Evolutionary conservation across 2,113 vertebrate species (phyloP).

Genomic region (Coptodon rendalli): DNA sequence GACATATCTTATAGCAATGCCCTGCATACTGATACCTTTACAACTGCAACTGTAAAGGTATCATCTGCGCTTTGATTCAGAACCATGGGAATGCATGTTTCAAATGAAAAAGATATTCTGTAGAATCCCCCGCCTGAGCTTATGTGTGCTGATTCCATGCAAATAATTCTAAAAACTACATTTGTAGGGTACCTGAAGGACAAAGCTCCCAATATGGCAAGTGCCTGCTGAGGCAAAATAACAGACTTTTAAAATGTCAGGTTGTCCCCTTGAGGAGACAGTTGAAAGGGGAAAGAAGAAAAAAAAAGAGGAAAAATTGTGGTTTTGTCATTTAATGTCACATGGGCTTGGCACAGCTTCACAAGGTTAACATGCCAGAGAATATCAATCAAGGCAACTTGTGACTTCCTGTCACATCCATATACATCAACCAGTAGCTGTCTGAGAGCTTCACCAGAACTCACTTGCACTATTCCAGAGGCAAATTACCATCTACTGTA

Average conservation of each 20-base stretch:
- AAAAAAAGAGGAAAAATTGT: neutral
- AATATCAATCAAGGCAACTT: constrained; percentile 56
- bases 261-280: constrained; percentile 52
- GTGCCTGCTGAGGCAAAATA: constrained; percentile 56
- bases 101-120: neutral
- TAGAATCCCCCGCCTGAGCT: neutral
- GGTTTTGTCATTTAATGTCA: constrained; percentile 58
- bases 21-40: neutral
- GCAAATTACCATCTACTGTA: constrained; percentile 25
- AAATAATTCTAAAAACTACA: neutral
- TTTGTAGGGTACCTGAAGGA: constrained; percentile 37
- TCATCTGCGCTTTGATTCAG: neutral
- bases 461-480: neutral
- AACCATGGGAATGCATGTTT: neutral
- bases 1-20: neutral
- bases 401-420: constrained; percentile 47
- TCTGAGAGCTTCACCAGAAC: constrained; percentile 8
- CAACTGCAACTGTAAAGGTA: neutral
- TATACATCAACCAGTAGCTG: constrained; percentile 33
- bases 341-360: constrained; percentile 35
- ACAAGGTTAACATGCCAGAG: constrained; percentile 57
- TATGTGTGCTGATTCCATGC: constrained; percentile 8
- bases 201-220: constrained; percentile 34
- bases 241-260: constrained; percentile 61
- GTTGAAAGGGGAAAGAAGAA: neutral